Evolutionary conservation across 2,888 invertebrate species (phyloP), one percentile per base, ranked within the genome.

Genomic region (Bugulina stolonifera): DNA sequence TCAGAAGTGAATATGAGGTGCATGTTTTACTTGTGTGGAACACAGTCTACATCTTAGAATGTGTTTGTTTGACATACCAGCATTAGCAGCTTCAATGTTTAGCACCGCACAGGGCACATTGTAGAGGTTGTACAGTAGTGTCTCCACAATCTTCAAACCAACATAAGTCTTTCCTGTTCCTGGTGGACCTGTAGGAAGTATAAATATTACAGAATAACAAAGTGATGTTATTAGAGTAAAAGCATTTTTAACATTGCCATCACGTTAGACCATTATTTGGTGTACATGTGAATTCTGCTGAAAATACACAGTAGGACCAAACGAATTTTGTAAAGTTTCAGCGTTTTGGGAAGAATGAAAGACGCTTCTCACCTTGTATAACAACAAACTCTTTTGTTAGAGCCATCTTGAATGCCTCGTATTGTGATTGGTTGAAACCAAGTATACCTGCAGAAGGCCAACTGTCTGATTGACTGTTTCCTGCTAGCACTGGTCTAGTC

Each of bases 151-250:
- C 87, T 91, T 90, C 35, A 91, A 85, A 0, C 93, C 93, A 74
- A 93, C 82, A 81, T 88, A 91, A 0, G 93, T 93, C 86, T 93
- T 93, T 0, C 93, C 93, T 0, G 93, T 93, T 1, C 93, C 93
- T 0, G 93, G 93, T 0, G 93, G 93, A 0, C 93, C 70, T 70
- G 43, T 10, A 43, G 18, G 10, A 43, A n/a, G n/a, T n/a, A n/a
- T n/a, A n/a, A n/a, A n/a, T n/a, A n/a, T n/a, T n/a, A n/a, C n/a
- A n/a, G n/a, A n/a, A n/a, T n/a, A n/a, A n/a, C n/a, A n/a, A n/a
- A n/a, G n/a, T n/a, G n/a, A n/a, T n/a, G n/a, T n/a, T n/a, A n/a
- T n/a, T n/a, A n/a, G n/a, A n/a, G n/a, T n/a, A n/a, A n/a, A n/a
- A n/a, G n/a, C n/a, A n/a, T n/a, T n/a, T n/a, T n/a, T n/a, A n/a